Evolutionary conservation across 2,113 vertebrate genomes (phyloP).

Genomic region (Misgurnus mizolepis): DNA sequence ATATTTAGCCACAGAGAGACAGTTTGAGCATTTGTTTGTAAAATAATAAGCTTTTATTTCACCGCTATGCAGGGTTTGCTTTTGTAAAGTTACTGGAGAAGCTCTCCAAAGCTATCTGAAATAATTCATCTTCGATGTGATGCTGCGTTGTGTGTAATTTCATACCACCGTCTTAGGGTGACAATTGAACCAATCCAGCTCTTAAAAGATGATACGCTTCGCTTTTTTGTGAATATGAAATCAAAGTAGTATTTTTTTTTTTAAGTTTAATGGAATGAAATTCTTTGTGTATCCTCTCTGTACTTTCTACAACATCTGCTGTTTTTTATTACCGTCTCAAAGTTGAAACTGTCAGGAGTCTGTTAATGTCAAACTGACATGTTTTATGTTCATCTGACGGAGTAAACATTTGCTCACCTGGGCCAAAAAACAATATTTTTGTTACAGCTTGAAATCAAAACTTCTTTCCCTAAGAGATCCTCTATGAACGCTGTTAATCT

Average conservation of each 20-base stretch:
- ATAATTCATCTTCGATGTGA: neutral
- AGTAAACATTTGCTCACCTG: constrained; percentile 42
- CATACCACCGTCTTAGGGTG: neutral
- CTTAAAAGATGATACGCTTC: neutral
- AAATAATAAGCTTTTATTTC: constrained; percentile 29
- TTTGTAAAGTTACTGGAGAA: neutral
- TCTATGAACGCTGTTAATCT: neutral
- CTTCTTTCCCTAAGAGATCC: constrained; percentile 5
- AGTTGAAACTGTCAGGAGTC: constrained; percentile 14
- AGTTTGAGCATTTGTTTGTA: neutral
- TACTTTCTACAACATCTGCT: neutral
- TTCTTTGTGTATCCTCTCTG: constrained; percentile 17
- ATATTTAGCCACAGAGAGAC: neutral
- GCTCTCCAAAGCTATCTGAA: constrained; percentile 8
- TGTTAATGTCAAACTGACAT: neutral
- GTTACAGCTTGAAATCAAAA: constrained; percentile 3
- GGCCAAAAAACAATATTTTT: constrained; percentile 10
- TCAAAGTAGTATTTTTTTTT: constrained; percentile 23
- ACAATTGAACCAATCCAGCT: constrained; percentile 5
- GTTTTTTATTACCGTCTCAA: constrained; percentile 22
- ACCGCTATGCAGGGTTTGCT: neutral
- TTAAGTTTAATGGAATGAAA: constrained; percentile 6
- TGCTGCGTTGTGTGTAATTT: constrained; percentile 1
- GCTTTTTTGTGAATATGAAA: constrained; percentile 9
- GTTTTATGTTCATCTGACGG: constrained; percentile 3